Conservation (phyloP, 1,140 invertebrate species). For the Daktulosphaira vitifoliae region DNA sequence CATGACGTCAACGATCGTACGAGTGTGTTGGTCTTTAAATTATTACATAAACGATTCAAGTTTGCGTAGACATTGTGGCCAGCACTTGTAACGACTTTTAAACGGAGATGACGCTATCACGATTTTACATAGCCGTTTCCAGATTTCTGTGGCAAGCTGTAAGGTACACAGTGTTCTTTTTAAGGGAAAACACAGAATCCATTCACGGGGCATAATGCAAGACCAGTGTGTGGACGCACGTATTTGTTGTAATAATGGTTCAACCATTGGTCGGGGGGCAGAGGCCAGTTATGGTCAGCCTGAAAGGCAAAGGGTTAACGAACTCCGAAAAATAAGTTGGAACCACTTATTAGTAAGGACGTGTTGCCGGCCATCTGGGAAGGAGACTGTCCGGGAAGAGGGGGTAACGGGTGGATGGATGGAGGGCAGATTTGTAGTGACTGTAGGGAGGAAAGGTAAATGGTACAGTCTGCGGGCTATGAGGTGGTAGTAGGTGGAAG, state of each 20-base stretch:
- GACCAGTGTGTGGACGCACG: neutral
- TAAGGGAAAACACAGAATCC: neutral
- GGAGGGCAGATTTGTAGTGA: neutral
- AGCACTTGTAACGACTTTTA: no score
- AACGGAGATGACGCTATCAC: no score
- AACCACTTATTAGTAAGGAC: conserved; percentile 28
- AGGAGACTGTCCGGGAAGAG: conserved; percentile 2
- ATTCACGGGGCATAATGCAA: neutral
- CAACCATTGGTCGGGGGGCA: conserved; percentile 21
- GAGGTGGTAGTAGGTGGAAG: neutral
- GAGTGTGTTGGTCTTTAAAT: no score
- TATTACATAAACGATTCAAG: no score
- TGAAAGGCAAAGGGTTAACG: conserved; percentile 30
- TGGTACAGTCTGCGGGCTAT: neutral
- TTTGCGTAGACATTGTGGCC: no score
- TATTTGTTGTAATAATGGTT: conserved; percentile 24
- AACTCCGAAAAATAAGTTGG: conserved; percentile 34
- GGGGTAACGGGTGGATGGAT: neutral
- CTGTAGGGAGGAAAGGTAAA: neutral
- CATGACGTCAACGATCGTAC: no score
- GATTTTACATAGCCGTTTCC: no score
- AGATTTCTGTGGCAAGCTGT: no score
- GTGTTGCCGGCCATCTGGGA: neutral
- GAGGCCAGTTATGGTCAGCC: conserved; percentile 32
- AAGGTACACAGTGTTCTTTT: no score